These are phyloP conservation scores for Semotilus atromaculatus DNA, from an alignment of 2,797 vertebrate species.

Conservation along the genomic window DNA sequence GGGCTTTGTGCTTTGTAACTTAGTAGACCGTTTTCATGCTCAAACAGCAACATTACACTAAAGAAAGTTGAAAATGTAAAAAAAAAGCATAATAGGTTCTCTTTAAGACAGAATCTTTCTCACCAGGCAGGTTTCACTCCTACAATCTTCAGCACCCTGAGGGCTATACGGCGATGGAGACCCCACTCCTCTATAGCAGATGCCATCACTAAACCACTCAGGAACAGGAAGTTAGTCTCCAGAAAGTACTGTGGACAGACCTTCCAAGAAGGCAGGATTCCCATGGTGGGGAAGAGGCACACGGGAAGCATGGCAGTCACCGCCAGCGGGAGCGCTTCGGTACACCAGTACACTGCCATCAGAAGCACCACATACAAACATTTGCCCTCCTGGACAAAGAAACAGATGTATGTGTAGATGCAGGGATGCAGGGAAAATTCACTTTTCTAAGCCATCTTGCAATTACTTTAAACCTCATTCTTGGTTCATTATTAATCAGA, in stretches of 20 bases:
- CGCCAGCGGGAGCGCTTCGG: conserved; percentile 92
- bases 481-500: background rate
- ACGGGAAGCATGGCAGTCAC: conserved; percentile 94
- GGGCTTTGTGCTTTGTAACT: background rate
- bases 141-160: conserved; percentile 88
- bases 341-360: conserved; percentile 96
- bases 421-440: background rate
- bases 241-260: conserved; percentile 95
- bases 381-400: conserved; percentile 87
- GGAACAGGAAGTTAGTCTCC: conserved; percentile 96
- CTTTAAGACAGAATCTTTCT: conserved; percentile 58
- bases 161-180: conserved; percentile 92
- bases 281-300: conserved; percentile 92
- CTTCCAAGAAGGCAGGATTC: conserved; percentile 87
- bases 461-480: background rate
- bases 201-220: conserved; percentile 95
- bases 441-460: background rate
- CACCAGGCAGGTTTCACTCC: conserved; percentile 95
- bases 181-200: conserved; percentile 96
- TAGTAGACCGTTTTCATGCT: background rate
- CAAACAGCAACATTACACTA: background rate
- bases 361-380: conserved; percentile 93
- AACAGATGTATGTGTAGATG: background rate
- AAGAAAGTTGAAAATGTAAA: background rate
- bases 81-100: background rate